Conservation (phyloP, 2,888 invertebrate genomes). For the Cephus pygmeus region DNA sequence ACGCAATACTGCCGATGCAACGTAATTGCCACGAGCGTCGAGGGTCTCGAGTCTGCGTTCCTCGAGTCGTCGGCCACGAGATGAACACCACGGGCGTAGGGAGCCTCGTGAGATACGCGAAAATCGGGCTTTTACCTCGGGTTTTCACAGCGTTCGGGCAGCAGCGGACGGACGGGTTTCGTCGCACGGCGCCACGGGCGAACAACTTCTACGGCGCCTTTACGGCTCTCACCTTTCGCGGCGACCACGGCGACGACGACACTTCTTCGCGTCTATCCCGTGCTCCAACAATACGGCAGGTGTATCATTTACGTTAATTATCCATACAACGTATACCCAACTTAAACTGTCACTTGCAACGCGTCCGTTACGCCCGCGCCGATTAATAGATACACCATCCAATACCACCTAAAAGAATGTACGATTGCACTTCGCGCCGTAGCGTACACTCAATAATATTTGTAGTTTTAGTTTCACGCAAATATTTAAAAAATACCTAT, state of each 20-base stretch:
- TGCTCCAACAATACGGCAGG: slow-evolving; percentile 54
- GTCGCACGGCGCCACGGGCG: slow-evolving; percentile 49
- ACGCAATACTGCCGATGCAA: slow-evolving; percentile 57
- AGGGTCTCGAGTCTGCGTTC: slow-evolving; percentile 30
- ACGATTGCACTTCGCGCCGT: not conserved
- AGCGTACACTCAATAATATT: not conserved
- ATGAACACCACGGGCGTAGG: slow-evolving; percentile 48
- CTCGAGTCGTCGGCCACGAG: slow-evolving; percentile 30
- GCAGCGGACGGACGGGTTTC: slow-evolving; percentile 44
- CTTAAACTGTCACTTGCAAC: not conserved
- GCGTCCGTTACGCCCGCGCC: not conserved
- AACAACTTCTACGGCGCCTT: slow-evolving; percentile 43
- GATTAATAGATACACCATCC: no score
- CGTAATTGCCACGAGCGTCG: slow-evolving; percentile 44
- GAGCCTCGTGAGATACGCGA: slow-evolving; percentile 49
- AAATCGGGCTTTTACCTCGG: slow-evolving; percentile 52
- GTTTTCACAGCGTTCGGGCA: slow-evolving; percentile 45
- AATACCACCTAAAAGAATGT: not conserved
- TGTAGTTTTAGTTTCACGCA: not conserved
- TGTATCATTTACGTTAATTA: slow-evolving; percentile 42
- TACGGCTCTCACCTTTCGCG: slow-evolving; percentile 32
- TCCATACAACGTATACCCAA: not conserved
- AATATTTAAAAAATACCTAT: not conserved
- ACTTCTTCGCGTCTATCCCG: slow-evolving; percentile 44
- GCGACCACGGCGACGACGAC: not conserved